Conservation (phyloP, 2,797 vertebrate genomes). For the Sus cebifrons region DNA sequence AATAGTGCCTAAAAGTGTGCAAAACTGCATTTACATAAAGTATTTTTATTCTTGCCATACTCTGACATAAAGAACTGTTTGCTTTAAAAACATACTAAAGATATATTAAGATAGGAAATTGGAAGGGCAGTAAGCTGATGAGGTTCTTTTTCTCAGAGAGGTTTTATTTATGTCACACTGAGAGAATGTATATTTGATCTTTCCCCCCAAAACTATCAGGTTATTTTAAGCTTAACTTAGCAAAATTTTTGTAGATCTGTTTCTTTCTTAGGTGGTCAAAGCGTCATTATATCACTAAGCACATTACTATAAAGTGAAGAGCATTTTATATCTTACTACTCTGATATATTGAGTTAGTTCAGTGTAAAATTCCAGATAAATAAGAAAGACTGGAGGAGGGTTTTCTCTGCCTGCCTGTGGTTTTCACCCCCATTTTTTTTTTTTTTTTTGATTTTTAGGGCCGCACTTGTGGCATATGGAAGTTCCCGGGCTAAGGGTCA, state of each 20-base stretch:
- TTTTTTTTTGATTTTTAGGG: too few relatives aligned
- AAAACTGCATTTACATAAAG: constrained; percentile 13
- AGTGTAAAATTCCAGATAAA: background rate
- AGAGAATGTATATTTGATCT: constrained; percentile 31
- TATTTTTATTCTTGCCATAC: constrained; percentile 56
- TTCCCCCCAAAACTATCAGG: background rate
- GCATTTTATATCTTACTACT: background rate
- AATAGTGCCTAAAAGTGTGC: background rate
- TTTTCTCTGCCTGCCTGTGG: background rate
- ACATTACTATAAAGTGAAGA: constrained; percentile 5
- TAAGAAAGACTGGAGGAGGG: background rate
- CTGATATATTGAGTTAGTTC: background rate
- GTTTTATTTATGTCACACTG: background rate
- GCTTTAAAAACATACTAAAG: constrained; percentile 41
- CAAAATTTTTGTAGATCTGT: constrained; percentile 10
- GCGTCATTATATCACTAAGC: background rate
- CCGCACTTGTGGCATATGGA: too few relatives aligned
- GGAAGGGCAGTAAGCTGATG: constrained; percentile 56
- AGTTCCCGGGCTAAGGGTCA: too few relatives aligned
- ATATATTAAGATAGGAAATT: background rate
- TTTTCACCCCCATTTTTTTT: constrained; percentile 17
- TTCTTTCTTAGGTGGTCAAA: constrained; percentile 18
- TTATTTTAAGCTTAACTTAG: constrained; percentile 41
- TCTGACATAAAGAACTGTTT: constrained; percentile 43
- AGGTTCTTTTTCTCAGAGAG: background rate